Percentiles rank a stretch among this genome's conserved stretches.
phyloP scores from a whole-genome alignment of 2,888 invertebrate species.

The Drosophila atripex region DNA sequence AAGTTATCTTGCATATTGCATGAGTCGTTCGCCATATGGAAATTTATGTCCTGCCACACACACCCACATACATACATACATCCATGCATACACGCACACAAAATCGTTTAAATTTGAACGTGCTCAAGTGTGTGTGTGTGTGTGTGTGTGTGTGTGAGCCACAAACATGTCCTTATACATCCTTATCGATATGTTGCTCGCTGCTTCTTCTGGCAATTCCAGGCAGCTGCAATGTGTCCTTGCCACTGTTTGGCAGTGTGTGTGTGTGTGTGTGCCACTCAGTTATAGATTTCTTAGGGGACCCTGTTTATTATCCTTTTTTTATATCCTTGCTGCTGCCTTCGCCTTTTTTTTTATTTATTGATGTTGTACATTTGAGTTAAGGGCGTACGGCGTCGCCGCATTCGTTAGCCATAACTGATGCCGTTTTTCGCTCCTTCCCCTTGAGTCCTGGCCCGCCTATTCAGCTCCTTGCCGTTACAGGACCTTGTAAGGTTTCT shows the following conservation, averaged over 20 bases:
- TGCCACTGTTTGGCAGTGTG: slow-evolving; percentile 21
- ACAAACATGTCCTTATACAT: slow-evolving; percentile 51
- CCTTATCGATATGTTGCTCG: slow-evolving; percentile 55
- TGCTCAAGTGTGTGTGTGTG: slow-evolving; percentile 39
- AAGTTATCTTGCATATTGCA: slow-evolving; percentile 76
- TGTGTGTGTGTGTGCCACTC: slow-evolving; percentile 65
- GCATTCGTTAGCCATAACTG: slow-evolving; percentile 79
- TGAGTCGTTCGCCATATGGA: slow-evolving; percentile 76
- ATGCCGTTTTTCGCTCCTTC: slow-evolving; percentile 68
- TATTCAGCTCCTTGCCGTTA: background rate
- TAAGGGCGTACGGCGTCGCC: slow-evolving; percentile 72
- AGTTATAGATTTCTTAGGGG: slow-evolving; percentile 78
- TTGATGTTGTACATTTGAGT: slow-evolving; percentile 79
- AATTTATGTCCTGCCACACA: slow-evolving; percentile 61
- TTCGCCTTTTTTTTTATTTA: slow-evolving; percentile 65
- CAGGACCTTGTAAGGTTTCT: background rate
- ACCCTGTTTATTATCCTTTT: slow-evolving; percentile 78
- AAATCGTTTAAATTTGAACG: slow-evolving; percentile 76
- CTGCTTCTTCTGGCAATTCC: slow-evolving; percentile 25
- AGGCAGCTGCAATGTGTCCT: slow-evolving; percentile 10
- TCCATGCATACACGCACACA: slow-evolving; percentile 15
- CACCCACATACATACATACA: slow-evolving; percentile 5
- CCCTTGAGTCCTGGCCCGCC: background rate
- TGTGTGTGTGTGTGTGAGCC: slow-evolving; percentile 26
- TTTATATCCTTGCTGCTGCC: slow-evolving; percentile 72